Evolutionary conservation across 1,140 invertebrate genomes (phyloP).

Genomic region (Zaprionus vittiger): DNA sequence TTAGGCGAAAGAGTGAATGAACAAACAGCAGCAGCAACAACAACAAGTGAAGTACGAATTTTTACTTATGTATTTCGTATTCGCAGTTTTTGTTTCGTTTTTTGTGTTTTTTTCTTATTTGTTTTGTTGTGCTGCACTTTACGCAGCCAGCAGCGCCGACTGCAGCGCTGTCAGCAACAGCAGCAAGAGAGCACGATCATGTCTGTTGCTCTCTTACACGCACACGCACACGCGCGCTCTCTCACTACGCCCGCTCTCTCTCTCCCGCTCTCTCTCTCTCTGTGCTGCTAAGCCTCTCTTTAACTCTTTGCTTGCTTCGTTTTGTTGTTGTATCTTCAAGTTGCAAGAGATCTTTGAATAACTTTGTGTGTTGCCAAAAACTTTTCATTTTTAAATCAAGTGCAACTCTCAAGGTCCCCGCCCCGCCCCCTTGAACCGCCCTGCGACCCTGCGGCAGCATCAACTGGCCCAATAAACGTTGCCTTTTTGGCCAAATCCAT

Average conservation of each 20-base stretch:
- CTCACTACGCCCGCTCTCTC: neutral
- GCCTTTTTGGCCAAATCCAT: conserved; percentile 47
- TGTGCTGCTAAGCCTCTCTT: conserved; percentile 7
- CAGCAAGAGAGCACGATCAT: conserved; percentile 29
- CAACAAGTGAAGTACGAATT: conserved; percentile 16
- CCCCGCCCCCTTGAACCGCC: neutral
- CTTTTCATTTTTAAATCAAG: conserved; percentile 8
- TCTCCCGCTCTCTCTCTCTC: conserved; percentile 10
- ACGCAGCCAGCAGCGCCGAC: conserved; percentile 18
- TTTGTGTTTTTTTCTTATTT: conserved; percentile 47
- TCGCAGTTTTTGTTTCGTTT: conserved; percentile 38
- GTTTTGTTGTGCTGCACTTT: conserved; percentile 47
- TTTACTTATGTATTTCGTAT: conserved; percentile 30
- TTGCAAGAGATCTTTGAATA: neutral
- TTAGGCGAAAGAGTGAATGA: conserved; percentile 5
- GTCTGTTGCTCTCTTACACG: neutral
- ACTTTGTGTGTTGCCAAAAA: neutral
- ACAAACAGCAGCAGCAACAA: conserved; percentile 18
- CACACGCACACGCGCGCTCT: conserved; percentile 6
- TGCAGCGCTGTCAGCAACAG: conserved; percentile 27
- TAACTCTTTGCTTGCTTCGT: conserved; percentile 24
- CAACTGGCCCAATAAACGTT: conserved; percentile 45
- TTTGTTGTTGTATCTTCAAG: conserved; percentile 16
- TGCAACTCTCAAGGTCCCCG: conserved; percentile 3
- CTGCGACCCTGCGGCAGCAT: neutral